These are phyloP conservation scores for Syngnathus scovelli DNA, from an alignment of 2,113 vertebrate genomes.

Conservation along the genomic window DNA sequence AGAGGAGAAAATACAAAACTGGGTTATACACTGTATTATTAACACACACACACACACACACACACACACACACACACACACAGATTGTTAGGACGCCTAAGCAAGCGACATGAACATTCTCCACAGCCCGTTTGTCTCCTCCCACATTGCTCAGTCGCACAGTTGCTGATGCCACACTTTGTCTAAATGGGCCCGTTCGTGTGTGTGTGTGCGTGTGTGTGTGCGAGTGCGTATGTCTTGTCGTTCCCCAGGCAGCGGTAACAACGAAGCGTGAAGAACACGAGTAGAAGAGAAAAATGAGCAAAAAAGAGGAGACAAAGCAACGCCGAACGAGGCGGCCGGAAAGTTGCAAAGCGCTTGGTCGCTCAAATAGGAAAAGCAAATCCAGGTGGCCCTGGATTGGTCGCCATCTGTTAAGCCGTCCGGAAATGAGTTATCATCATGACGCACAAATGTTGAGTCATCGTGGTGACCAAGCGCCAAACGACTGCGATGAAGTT, in stretches of 20 bases:
- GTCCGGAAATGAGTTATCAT: not conserved
- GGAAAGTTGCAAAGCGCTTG: not conserved
- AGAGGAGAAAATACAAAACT: too few species aligned
- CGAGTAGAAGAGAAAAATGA: not conserved
- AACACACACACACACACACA: not conserved
- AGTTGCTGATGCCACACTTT: conserved; percentile 67
- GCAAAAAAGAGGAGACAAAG: not conserved
- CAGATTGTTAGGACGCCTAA: conserved; percentile 13
- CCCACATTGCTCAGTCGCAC: conserved; percentile 57
- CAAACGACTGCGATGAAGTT: not conserved
- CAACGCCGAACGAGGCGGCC: not conserved
- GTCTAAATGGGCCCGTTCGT: conserved; percentile 64
- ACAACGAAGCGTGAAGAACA: conserved; percentile 4
- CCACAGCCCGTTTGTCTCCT: conserved; percentile 10
- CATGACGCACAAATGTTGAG: not conserved
- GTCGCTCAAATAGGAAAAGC: not conserved
- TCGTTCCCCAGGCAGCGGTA: conserved; percentile 7
- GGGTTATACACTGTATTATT: not conserved
- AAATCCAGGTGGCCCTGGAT: not conserved
- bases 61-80: not conserved
- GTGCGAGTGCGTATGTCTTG: not conserved
- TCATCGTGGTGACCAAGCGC: not conserved
- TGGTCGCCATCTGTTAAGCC: not conserved
- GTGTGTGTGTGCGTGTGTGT: conserved; percentile 16
- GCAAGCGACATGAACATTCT: conserved; percentile 42